Base-by-base conservation (phyloP, 2,113 vertebrate genomes). In the Cyanoliseus patagonus region DNA sequence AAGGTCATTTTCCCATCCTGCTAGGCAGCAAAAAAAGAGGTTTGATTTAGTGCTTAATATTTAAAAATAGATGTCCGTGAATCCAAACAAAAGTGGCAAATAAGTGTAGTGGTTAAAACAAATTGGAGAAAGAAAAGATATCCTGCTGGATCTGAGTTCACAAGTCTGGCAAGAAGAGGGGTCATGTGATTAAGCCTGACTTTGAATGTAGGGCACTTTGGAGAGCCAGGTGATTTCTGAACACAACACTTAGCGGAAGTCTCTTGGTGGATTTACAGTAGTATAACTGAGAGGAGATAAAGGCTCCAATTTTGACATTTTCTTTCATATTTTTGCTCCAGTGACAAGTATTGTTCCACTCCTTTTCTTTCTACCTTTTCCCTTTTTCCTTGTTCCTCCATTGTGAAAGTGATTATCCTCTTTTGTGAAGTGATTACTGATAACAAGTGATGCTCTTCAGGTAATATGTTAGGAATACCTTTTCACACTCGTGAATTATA, bases 141-240 rank as follows among this genome's bases (percentile, higher is more conserved):
- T 42, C 61, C 90, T 90, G 90, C 90, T 88, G 93, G 64, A 94
- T 24, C 83, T 61, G 46, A 72, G 85, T 90, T 88, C 79, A 92
- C 46, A 93, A 88, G 72, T 35, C 85, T 94, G 95, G 83, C 88
- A 92, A 88, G 64, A 51, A 83, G 68, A 81, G 12, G 42, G 25
- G 64, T 95, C 95, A 92, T 95, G 89, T 96, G 96, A 97, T 95
- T 83, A 94, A 90, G 92, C 88, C 74, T 96, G 90, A 91, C 88
- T 96, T 88, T 88, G 90, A 92, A 96, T 86, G 85, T 96, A 94
- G 95, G 93, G 90, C 90, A 7, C 42, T 90, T 88, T 93, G 92
- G 88, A 83, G 35, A 91, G 55, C 90, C 94, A 94, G 88, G 79
- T 96, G 87, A 94, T 83, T 95, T 94, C 79, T 93, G 79, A 96